Evolutionary conservation across 2,888 invertebrate species (phyloP).

Genomic region (Aporophyla nigra): DNA sequence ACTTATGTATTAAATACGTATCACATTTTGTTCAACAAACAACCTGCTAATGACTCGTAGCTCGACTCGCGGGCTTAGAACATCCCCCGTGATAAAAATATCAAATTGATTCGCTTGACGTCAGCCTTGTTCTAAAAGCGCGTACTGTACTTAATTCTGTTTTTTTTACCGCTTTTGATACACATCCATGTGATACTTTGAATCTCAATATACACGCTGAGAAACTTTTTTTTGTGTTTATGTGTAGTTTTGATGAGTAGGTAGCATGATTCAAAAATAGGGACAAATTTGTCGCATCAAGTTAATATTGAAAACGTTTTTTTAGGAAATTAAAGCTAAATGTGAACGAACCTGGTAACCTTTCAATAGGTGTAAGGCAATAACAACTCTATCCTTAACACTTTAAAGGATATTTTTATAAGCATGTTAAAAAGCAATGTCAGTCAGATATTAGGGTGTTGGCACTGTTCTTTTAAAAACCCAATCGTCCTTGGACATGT

Average conservation of each 20-base stretch:
- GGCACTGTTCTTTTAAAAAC: not conserved
- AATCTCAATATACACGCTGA: constrained; percentile 53
- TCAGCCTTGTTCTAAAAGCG: not conserved
- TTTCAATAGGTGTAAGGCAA: not conserved
- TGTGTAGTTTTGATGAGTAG: constrained; percentile 36
- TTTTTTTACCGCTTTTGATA: constrained; percentile 30
- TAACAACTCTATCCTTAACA: not conserved
- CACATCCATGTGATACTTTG: constrained; percentile 24
- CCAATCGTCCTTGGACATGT: not conserved
- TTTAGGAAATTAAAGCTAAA: not conserved
- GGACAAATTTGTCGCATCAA: not conserved
- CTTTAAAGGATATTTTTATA: not conserved
- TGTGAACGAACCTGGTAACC: constrained; percentile 25
- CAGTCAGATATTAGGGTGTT: not conserved
- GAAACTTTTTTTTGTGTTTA: constrained; percentile 35
- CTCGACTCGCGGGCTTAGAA: too few relatives aligned
- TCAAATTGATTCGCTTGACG: not conserved
- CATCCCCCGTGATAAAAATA: not conserved
- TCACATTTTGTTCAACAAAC: not conserved
- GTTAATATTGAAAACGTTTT: not conserved
- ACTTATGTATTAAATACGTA: not conserved
- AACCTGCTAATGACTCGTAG: too few relatives aligned
- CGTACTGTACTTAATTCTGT: not conserved
- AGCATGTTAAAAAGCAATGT: constrained; percentile 1
- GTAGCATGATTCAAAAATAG: not conserved